Evolutionary conservation across 64 coral and sea anemone genomes (phyloP), one percentile per base, ranked within the genome.

Genomic region (Porites lutea): DNA sequence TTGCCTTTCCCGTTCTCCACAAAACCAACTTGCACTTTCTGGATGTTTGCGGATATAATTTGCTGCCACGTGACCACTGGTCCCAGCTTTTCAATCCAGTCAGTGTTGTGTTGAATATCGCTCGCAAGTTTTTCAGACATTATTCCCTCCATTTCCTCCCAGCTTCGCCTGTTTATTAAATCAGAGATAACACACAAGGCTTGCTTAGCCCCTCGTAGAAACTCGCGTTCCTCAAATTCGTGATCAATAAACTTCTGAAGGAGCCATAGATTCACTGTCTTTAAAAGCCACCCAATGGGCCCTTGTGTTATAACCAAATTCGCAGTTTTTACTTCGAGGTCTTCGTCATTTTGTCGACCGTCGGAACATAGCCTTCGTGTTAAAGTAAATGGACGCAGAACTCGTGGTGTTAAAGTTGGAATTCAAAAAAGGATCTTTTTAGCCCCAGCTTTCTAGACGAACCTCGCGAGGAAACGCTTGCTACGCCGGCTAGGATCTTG

Each of bases 161-260:
- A 65, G 5, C 88, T 82, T 27, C 52, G 27, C 15, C 88, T 85
- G 69, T 82, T 85, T 10, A 97, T 16, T 67, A 94, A 62, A 1
- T 86, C 77, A 0, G 95, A 97, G 12, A 92, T 58, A 4, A 87
- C 79, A 37, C 82, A 78, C 64, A 97, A 78, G 8, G 95, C 95
- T 72, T 94, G 82, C 64, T 91, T 97, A 4, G 95, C 88, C 16
- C 95, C 95, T 50, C 44, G 67, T 37, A 97, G 76, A 59, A 94
- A 97, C 19, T 97, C 95, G 5, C 90, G 77, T 52, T 97, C 92
- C 20, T 97, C 83, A 67, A 97, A 97, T 75, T 94, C 95, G 13
- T 59, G 83, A 78, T 97, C 95, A 75, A 94, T 90, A 49, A 87
- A 94, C 4, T 71, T 79, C 59, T 97, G 94, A 14, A 97, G 69